phyloP scores from a whole-genome alignment of 2,797 vertebrate species.

The Tragopan temminckii region DNA sequence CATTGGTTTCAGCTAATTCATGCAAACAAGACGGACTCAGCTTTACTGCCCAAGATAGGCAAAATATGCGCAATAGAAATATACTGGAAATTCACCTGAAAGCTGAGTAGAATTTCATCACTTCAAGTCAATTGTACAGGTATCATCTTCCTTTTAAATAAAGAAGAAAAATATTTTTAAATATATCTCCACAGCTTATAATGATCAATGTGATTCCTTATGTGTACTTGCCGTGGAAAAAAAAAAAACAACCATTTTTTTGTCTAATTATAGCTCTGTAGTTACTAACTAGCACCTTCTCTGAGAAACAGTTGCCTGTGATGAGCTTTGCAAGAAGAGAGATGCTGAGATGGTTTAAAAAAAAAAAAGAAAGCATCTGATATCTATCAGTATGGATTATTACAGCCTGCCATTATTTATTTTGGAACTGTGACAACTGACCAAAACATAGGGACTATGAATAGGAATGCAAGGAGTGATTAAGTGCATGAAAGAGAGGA shows the following conservation, averaged over 20 bases:
- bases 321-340: not conserved
- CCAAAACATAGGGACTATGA: not conserved
- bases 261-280: not conserved
- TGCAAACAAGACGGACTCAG: not conserved
- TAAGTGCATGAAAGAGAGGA: not conserved
- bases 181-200: not conserved
- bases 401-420: slow-evolving; percentile 2
- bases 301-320: not conserved
- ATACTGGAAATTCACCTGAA: not conserved
- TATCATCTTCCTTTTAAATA: not conserved
- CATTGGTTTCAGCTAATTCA: not conserved
- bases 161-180: not conserved
- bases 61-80: not conserved
- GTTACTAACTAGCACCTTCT: not conserved
- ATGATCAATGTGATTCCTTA: not conserved
- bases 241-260: slow-evolving; percentile 2
- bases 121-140: not conserved
- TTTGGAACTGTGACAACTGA: slow-evolving; percentile 43
- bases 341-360: not conserved
- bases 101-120: not conserved
- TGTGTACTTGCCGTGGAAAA: not conserved
- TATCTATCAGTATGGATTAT: not conserved
- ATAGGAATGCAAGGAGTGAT: slow-evolving; percentile 26
- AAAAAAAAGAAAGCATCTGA: not conserved
- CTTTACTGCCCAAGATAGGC: not conserved